Conservation (phyloP, 1,140 invertebrate genomes). For the Drosophila pandora region DNA sequence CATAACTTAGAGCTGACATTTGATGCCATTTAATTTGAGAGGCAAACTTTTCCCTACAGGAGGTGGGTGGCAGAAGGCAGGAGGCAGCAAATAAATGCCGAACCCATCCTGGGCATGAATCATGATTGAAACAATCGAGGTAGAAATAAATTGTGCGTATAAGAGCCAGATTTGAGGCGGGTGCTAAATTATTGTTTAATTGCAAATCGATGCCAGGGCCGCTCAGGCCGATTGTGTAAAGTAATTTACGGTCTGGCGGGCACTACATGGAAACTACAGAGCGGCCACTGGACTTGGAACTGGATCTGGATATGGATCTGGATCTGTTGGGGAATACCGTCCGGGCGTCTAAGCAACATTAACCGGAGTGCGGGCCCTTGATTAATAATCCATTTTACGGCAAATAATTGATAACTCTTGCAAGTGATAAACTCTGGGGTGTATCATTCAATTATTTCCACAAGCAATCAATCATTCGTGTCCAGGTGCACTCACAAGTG, state of each 20-base stretch:
- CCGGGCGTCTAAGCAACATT: background rate
- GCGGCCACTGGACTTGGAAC: too few species aligned
- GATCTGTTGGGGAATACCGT: too few species aligned
- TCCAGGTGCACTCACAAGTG: background rate
- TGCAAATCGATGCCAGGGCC: slow-evolving; percentile 3
- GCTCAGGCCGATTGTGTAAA: background rate
- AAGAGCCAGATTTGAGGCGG: background rate
- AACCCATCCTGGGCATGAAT: slow-evolving; percentile 3
- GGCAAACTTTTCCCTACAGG: slow-evolving; percentile 15
- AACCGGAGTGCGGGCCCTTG: background rate
- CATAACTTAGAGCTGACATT: slow-evolving; percentile 30
- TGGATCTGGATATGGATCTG: too few species aligned
- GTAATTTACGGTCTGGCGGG: too few species aligned
- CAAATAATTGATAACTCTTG: background rate
- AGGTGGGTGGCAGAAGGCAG: too few species aligned
- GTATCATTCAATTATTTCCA: slow-evolving; percentile 9
- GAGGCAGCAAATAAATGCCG: slow-evolving; percentile 23
- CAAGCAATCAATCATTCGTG: slow-evolving; percentile 15
- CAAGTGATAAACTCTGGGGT: background rate
- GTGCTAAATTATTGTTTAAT: slow-evolving; percentile 15
- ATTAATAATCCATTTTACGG: background rate
- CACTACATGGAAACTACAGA: too few species aligned
- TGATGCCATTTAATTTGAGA: slow-evolving; percentile 44
- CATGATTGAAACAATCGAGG: slow-evolving; percentile 10
- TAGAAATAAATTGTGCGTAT: slow-evolving; percentile 28